Base-by-base conservation (phyloP, 2,113 vertebrate genomes). In the Lepidothrix coronata region DNA sequence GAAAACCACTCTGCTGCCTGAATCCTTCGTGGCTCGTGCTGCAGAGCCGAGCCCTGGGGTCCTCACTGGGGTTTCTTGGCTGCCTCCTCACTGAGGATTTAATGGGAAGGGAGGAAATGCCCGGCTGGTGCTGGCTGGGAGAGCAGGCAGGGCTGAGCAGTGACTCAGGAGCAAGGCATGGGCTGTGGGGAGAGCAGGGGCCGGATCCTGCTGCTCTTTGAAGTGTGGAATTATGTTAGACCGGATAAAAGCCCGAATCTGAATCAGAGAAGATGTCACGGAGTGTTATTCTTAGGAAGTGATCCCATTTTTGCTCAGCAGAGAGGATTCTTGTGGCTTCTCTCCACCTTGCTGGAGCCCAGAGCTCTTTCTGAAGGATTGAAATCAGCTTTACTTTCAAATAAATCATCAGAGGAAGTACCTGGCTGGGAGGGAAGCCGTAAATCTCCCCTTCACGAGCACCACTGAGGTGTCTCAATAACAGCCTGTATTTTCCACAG, bases 401-500 rank as follows among this genome's bases (percentile, higher is more conserved):
- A 76, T 8, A 61, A 90, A 74, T 48, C 79, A 14, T 14, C 14
- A 74, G 12, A 94, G 79, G 37, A 16, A 77, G 39, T 30, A 86
- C 79, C 85, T 67, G 82, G 5, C 59, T 30, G 89, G 73, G 55
- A 72, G 31, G 0, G 20, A 52, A 86, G 24, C 70, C 41, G 1
- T 58, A 58, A 95, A 89, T 65, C 85, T 52, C 12, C 41, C 30
- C n/a, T 70, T 39, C 35, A 16, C 55, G 4, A 61, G 79, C 91
- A 75, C 51, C 25, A 9, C 14, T 52, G 51, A 67, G 46, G 30
- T 19, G 14, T 81, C 46, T 12, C 33, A 73, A 2, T 58, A 72
- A 93, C 58, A 18, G 48, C 1, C 74, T 23, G 10, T 61, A 2
- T 96, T 76, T 81, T 81, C 65, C 46, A 2, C 95, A 99, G 99